phyloP scores from a whole-genome alignment of 2,113 vertebrate species.

The Gila orcuttii region DNA sequence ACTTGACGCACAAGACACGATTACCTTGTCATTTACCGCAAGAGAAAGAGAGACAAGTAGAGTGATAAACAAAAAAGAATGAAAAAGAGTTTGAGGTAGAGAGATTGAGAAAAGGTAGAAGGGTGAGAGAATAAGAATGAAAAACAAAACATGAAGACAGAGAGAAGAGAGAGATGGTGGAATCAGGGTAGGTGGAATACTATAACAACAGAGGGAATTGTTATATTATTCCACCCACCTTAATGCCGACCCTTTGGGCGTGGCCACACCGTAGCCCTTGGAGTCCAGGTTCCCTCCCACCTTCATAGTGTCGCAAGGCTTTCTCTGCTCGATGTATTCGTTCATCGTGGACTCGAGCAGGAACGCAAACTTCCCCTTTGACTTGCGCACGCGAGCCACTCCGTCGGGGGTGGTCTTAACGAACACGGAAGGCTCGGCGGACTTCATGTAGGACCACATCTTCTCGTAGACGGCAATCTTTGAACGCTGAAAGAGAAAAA shows the following conservation, averaged over 20 bases:
- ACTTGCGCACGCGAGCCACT: constrained; percentile 95
- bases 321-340: constrained; percentile 99
- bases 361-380: constrained; percentile 99
- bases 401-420: constrained; percentile 97
- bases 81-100: not conserved
- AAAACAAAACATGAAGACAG: constrained; percentile 11
- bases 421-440: constrained; percentile 96
- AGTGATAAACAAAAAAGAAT: constrained; percentile 10
- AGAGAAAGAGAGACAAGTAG: constrained; percentile 61
- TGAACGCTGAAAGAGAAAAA: constrained; percentile 81
- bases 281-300: constrained; percentile 99
- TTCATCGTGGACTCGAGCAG: constrained; percentile 99
- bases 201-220: constrained; percentile 96
- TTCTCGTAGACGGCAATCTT: constrained; percentile 99
- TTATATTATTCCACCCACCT: constrained; percentile 99
- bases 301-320: constrained; percentile 99
- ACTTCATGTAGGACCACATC: constrained; percentile 99
- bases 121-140: constrained; percentile 57
- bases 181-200: constrained; percentile 99
- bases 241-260: constrained; percentile 99
- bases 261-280: constrained; percentile 99
- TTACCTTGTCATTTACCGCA: constrained; percentile 14
- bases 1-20: constrained; percentile 24
- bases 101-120: constrained; percentile 16
- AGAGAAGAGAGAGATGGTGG: constrained; percentile 57